A percentile compares a stretch with the other conserved stretches of the same genome.
phyloP scores from a whole-genome alignment of 2,797 vertebrate genomes.

The Amniataba percoides region DNA sequence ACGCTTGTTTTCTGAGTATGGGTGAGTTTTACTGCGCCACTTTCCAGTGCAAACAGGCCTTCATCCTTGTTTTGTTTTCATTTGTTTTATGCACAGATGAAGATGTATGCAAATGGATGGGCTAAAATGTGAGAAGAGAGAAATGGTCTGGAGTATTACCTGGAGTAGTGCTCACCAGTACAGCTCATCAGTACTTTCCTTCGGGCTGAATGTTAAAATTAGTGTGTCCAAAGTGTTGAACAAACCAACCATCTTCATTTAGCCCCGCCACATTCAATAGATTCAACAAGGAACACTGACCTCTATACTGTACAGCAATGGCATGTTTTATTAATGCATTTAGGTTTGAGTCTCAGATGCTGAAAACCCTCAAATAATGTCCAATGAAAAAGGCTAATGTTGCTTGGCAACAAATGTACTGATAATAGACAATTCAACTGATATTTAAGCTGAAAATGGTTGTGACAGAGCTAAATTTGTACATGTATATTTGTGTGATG shows the following conservation, averaged over 20 bases:
- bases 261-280: neutral
- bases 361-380: slow-evolving; percentile 17
- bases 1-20: neutral
- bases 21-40: neutral
- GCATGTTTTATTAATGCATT: slow-evolving; percentile 1
- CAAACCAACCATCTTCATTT: neutral
- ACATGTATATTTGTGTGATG: slow-evolving; percentile 5
- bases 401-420: slow-evolving; percentile 47
- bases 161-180: too few species aligned
- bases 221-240: slow-evolving; percentile 3
- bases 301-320: too few species aligned
- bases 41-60: neutral
- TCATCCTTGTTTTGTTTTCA: neutral
- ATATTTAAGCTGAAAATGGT: slow-evolving; percentile 20
- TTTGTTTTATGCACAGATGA: neutral
- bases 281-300: neutral
- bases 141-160: too few species aligned
- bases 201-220: slow-evolving; percentile 1
- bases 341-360: slow-evolving; percentile 6
- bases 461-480: slow-evolving; percentile 26
- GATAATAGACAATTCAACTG: slow-evolving; percentile 4
- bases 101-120: neutral
- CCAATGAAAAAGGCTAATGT: slow-evolving; percentile 25
- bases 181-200: neutral
- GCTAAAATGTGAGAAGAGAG: neutral